Percentiles rank a stretch among this genome's conserved stretches.
phyloP scores from a whole-genome alignment of 2,113 vertebrate genomes.

The Numida meleagris region DNA sequence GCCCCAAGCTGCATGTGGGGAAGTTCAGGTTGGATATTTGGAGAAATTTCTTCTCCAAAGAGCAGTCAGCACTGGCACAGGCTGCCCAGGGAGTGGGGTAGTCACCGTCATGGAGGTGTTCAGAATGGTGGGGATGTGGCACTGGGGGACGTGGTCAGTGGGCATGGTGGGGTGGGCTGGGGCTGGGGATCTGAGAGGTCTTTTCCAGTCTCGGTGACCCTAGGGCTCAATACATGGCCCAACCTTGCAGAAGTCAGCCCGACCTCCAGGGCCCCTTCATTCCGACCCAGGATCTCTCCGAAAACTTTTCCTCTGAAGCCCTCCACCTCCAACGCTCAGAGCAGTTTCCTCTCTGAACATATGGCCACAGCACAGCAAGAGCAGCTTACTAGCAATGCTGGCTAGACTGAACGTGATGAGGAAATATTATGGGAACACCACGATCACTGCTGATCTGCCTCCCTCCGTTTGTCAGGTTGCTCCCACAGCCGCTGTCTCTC shows the following conservation, averaged over 20 bases:
- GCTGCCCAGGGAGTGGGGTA: background rate
- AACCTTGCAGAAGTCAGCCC: background rate
- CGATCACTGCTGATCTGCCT: rapidly evolving
- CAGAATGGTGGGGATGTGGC: too few relatives aligned
- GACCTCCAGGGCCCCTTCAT: background rate
- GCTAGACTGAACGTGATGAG: background rate
- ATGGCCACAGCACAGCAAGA: background rate
- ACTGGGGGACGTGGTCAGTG: too few relatives aligned
- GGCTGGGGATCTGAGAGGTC: too few relatives aligned
- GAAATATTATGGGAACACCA: background rate
- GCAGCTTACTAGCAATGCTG: background rate
- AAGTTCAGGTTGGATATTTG: background rate
- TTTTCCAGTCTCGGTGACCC: too few relatives aligned
- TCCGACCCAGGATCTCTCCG: background rate
- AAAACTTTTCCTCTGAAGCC: background rate
- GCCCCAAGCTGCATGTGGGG: background rate
- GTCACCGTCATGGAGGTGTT: too few relatives aligned
- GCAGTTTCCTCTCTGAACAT: rapidly evolving
- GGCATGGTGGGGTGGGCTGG: too few relatives aligned
- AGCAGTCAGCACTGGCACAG: background rate
- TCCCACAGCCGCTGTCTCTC: background rate
- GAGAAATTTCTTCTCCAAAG: background rate
- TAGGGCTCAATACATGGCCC: too few relatives aligned
- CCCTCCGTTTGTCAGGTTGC: background rate
- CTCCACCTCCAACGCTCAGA: rapidly evolving